phyloP scores from a whole-genome alignment of 2,888 invertebrate genomes.

The Helleia helle region DNA sequence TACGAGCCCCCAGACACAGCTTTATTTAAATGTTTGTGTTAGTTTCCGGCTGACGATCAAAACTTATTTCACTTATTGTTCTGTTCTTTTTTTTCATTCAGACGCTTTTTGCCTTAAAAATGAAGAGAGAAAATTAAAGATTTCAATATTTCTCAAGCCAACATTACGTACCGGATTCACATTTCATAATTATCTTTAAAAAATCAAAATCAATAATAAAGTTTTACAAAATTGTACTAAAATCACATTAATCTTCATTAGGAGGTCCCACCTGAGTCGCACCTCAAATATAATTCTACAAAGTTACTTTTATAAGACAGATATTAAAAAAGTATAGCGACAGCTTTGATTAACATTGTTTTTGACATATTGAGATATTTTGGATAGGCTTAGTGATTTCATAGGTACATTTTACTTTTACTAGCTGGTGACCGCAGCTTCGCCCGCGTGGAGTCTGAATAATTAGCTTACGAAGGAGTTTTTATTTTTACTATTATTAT shows the following conservation, averaged over 20 bases:
- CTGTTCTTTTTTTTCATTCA: not conserved
- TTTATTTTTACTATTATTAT: too few species aligned
- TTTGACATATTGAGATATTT: too few species aligned
- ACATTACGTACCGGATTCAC: not conserved
- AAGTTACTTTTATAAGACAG: slow-evolving; percentile 4
- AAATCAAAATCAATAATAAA: slow-evolving; percentile 12
- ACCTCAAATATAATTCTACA: not conserved
- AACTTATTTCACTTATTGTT: slow-evolving; percentile 5
- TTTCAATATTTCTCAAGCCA: too few species aligned
- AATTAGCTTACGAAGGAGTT: too few species aligned
- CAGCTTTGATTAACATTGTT: too few species aligned
- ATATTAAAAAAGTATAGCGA: too few species aligned
- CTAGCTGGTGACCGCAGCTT: too few species aligned
- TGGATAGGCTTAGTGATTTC: too few species aligned
- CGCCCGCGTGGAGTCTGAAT: too few species aligned
- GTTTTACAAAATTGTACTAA: slow-evolving; percentile 19
- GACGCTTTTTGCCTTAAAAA: too few species aligned
- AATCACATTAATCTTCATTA: slow-evolving; percentile 35
- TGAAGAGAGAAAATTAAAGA: too few species aligned
- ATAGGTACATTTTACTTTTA: too few species aligned
- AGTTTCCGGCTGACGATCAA: slow-evolving; percentile 8
- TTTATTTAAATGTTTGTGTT: slow-evolving; percentile 16
- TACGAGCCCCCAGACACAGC: slow-evolving; percentile 15
- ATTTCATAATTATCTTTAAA: not conserved
- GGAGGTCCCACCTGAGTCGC: slow-evolving; percentile 40